Evolutionary conservation across 2,113 vertebrate genomes (phyloP).

Genomic region (Amia ocellicauda): DNA sequence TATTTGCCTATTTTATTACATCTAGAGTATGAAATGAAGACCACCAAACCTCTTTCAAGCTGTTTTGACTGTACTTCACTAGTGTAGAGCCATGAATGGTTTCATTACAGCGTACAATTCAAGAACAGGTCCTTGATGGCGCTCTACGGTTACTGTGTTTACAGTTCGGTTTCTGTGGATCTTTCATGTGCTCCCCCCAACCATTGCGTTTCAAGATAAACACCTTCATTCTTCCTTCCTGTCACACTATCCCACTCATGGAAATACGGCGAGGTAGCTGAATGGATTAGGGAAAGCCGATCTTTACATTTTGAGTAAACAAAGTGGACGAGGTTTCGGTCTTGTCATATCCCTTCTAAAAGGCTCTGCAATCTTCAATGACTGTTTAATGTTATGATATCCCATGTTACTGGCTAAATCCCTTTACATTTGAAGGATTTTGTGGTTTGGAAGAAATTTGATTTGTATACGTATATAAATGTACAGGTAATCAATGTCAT

Average conservation of each 20-base stretch:
- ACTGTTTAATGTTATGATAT: background rate
- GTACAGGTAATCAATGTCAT: conserved; percentile 10
- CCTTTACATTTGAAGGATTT: conserved; percentile 19
- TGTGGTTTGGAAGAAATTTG: conserved; percentile 17
- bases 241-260: conserved; percentile 54
- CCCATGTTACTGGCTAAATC: conserved; percentile 10
- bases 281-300: conserved; percentile 57
- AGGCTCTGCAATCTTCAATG: background rate
- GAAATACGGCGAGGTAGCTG: conserved; percentile 40
- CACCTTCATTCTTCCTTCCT: conserved; percentile 46
- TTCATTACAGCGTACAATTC: no score
- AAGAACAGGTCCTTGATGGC: no score
- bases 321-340: background rate
- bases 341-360: background rate
- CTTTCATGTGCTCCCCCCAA: conserved; percentile 13
- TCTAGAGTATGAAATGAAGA: no score
- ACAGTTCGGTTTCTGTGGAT: conserved; percentile 26
- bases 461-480: conserved; percentile 18
- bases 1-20: no score
- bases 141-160: conserved; percentile 50
- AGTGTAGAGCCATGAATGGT: no score
- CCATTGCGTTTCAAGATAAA: conserved; percentile 58
- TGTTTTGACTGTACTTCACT: no score
- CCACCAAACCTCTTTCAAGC: no score
- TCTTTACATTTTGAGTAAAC: conserved; percentile 32